Conservation (phyloP, 2,888 invertebrate species). For the Nudaria mundana region DNA sequence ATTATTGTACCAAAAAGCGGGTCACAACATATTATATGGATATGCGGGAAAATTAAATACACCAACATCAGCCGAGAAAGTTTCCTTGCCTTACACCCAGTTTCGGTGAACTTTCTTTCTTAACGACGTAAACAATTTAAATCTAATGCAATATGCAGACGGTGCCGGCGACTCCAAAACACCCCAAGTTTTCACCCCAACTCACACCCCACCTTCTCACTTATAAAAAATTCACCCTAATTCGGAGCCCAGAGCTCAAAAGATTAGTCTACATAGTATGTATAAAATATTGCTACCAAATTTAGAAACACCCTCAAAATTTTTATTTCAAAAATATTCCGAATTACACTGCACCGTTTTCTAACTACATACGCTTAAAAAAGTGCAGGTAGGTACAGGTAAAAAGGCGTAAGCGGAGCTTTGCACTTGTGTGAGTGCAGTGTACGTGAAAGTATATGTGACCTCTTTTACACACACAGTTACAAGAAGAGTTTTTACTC, state of each 20-base stretch:
- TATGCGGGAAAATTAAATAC: slow-evolving; percentile 48
- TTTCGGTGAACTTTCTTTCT: slow-evolving; percentile 68
- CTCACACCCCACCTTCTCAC: slow-evolving; percentile 50
- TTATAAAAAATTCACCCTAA: slow-evolving; percentile 70
- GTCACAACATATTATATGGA: slow-evolving; percentile 34
- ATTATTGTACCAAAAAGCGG: no score
- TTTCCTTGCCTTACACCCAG: slow-evolving; percentile 48
- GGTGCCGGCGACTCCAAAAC: slow-evolving; percentile 48
- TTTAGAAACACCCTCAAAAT: slow-evolving; percentile 23
- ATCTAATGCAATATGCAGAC: slow-evolving; percentile 78
- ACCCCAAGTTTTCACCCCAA: slow-evolving; percentile 35
- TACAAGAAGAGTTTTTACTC: no score
- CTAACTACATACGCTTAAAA: no score
- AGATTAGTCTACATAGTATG: slow-evolving; percentile 37
- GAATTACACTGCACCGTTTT: no score
- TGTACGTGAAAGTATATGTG: no score
- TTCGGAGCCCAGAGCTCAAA: slow-evolving; percentile 41
- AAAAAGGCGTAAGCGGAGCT: no score
- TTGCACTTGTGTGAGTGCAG: no score
- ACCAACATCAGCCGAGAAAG: slow-evolving; percentile 40
- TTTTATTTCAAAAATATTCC: no score
- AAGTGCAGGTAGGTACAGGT: no score
- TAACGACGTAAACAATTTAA: slow-evolving; percentile 80
- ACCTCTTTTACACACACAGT: no score
- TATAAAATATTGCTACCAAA: slow-evolving; percentile 33